These are phyloP conservation scores for Caenorhabditis latens DNA, from an alignment of 1,140 invertebrate species.

Conservation along the genomic window DNA sequence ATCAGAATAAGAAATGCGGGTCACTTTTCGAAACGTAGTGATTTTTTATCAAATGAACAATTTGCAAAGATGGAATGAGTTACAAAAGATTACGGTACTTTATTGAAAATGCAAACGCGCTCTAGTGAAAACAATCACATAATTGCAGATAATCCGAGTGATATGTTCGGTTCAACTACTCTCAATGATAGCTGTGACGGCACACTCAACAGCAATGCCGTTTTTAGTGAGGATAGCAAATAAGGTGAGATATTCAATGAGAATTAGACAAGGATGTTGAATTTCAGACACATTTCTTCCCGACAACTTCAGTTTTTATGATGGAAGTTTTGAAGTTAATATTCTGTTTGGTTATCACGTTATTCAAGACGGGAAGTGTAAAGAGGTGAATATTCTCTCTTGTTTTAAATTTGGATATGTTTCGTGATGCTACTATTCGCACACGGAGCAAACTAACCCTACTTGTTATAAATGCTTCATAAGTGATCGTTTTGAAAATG, in stretches of 20 bases:
- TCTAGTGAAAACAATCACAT: background rate
- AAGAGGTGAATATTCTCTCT: background rate
- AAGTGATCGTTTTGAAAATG: no score
- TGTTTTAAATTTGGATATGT: no score
- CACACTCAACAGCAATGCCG: constrained; percentile 30
- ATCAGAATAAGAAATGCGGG: background rate
- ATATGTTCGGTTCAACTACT: constrained; percentile 39
- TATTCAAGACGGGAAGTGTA: constrained; percentile 20
- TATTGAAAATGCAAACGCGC: background rate
- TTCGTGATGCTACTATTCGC: no score
- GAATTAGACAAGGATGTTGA: background rate
- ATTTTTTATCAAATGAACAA: constrained; percentile 44
- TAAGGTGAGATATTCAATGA: background rate
- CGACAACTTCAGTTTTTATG: constrained; percentile 56
- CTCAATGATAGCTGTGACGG: constrained; percentile 33
- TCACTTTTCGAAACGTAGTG: background rate
- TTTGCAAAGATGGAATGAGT: background rate
- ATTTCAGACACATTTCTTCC: constrained; percentile 52
- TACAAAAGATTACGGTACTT: constrained; percentile 24
- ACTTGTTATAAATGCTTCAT: no score
- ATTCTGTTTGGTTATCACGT: constrained; percentile 18
- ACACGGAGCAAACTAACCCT: no score
- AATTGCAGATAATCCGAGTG: constrained; percentile 27
- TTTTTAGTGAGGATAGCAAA: constrained; percentile 44
- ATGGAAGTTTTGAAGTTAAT: constrained; percentile 57